These are phyloP conservation scores for Larimichthys crocea DNA, from an alignment of 2,113 vertebrate genomes.

Conservation along the genomic window DNA sequence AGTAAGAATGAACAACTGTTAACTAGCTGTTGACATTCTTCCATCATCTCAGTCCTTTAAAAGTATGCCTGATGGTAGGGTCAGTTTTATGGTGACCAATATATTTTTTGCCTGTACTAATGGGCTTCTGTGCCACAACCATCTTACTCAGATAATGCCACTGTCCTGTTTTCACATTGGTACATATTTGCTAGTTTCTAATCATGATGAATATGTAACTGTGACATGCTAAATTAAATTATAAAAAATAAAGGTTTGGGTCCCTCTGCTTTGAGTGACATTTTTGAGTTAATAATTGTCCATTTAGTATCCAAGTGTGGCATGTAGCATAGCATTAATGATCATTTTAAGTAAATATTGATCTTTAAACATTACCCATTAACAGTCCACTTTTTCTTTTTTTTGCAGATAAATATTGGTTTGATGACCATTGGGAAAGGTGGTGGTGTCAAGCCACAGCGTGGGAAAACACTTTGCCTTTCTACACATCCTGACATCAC, in stretches of 20 bases:
- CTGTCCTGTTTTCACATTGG: not conserved
- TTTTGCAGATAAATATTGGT: slow-evolving; percentile 4
- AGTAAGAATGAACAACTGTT: not conserved
- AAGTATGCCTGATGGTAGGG: not conserved
- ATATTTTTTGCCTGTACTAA: not conserved
- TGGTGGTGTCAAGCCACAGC: not conserved
- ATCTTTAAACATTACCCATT: not conserved
- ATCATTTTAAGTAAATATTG: not conserved
- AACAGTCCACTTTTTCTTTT: not conserved
- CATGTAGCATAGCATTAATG: not conserved
- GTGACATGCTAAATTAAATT: too few species aligned
- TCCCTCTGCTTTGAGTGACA: not conserved
- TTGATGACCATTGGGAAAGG: not conserved
- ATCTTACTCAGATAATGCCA: not conserved
- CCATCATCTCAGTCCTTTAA: not conserved
- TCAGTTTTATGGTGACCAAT: not conserved
- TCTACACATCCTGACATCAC: not conserved
- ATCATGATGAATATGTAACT: too few species aligned
- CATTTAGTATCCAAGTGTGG: not conserved
- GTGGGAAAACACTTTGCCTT: not conserved
- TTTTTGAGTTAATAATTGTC: not conserved
- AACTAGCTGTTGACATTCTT: not conserved
- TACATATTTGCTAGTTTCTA: not conserved
- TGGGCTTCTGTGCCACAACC: not conserved
- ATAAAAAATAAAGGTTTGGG: not conserved